Conservation (phyloP, 37 sponge, comb jelly and placozoan species). For the Agelas oroides region DNA sequence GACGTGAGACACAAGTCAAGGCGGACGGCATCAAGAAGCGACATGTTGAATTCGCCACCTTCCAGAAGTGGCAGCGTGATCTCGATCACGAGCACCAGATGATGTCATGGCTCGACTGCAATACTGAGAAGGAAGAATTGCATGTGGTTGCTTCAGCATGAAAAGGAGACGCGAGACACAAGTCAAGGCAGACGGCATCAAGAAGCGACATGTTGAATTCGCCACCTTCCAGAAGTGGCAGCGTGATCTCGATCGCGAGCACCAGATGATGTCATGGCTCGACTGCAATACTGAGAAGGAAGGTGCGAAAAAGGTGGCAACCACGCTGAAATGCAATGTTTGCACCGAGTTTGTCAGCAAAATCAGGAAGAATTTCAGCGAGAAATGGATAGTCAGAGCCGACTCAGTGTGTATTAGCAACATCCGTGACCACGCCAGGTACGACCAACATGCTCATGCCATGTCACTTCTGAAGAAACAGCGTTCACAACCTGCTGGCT, state of each 20-base stretch:
- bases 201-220: conserved; percentile 55
- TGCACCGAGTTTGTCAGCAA: conserved; percentile 36
- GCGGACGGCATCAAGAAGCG: no score
- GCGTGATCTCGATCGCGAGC: conserved; percentile 64
- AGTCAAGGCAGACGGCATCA: no score
- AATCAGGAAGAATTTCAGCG: conserved; percentile 59
- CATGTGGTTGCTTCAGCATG: no score
- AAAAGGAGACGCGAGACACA: no score
- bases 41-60: conserved; percentile 51
- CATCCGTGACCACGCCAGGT: conserved; percentile 62
- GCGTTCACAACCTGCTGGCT: conserved; percentile 34
- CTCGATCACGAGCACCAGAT: conserved; percentile 63
- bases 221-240: conserved; percentile 70
- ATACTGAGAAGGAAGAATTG: conserved; percentile 22
- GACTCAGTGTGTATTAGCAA: conserved; percentile 59
- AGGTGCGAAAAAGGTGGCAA: conserved; percentile 41
- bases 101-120: conserved; percentile 58
- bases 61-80: no score
- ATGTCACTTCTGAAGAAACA: conserved; percentile 64
- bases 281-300: conserved; percentile 44
- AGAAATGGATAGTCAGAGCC: conserved; percentile 70
- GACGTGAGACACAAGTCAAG: no score
- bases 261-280: conserved; percentile 66
- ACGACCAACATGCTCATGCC: conserved; percentile 61
- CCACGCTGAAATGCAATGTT: conserved; percentile 53